Conservation (phyloP, 1,140 invertebrate genomes). For the Fopius arisanus region DNA sequence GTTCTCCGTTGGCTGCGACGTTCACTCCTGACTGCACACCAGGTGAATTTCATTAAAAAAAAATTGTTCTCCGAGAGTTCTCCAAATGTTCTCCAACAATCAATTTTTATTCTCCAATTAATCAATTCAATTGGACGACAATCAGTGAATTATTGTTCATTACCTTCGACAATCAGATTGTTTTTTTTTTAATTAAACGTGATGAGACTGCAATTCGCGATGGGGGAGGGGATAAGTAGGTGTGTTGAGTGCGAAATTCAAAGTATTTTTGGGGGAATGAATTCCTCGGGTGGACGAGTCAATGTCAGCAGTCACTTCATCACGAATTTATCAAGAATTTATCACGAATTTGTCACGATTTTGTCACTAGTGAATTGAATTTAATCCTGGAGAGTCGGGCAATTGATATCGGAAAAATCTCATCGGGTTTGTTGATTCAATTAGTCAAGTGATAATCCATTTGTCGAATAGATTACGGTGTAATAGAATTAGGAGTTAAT, state of each 20-base stretch:
- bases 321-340: no score
- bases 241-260: background rate
- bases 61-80: no score
- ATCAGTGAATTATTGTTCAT: background rate
- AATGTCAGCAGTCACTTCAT: background rate
- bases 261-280: background rate
- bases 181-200: background rate
- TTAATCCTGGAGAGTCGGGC: no score
- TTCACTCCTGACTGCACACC: constrained; percentile 47
- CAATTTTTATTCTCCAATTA: no score
- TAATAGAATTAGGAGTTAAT: background rate
- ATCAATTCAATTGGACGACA: background rate
- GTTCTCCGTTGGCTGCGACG: constrained; percentile 52
- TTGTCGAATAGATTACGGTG: background rate
- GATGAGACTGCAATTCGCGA: background rate
- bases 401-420: no score
- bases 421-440: no score
- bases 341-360: no score
- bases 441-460: no score
- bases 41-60: constrained; percentile 41
- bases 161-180: background rate
- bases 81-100: no score
- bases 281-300: background rate
- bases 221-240: background rate
- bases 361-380: no score